A percentile compares a stretch with the other conserved stretches of the same genome.
Conservation (phyloP, 2,888 invertebrate genomes). For the Papilio elwesi region DNA sequence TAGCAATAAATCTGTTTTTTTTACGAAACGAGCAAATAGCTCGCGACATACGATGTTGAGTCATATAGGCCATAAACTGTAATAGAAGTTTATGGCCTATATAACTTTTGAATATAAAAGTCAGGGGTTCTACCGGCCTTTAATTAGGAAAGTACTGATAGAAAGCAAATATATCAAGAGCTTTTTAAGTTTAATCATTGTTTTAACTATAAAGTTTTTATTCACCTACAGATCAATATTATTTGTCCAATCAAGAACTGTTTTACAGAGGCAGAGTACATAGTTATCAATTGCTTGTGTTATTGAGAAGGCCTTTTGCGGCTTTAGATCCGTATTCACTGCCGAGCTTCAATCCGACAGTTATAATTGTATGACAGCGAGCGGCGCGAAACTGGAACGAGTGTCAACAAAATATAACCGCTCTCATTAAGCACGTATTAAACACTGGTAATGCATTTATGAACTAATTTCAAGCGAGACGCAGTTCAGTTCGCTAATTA, state of each 20-base stretch:
- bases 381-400: constrained; percentile 42
- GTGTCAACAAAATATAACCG: constrained; percentile 68
- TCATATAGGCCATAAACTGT: too few relatives aligned
- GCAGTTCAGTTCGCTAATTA: constrained; percentile 69
- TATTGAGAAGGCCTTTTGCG: background rate
- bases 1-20: too few relatives aligned
- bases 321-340: background rate
- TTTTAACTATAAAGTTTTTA: too few relatives aligned
- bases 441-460: constrained; percentile 59
- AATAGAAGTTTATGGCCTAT: too few relatives aligned
- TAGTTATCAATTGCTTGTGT: background rate
- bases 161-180: too few relatives aligned
- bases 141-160: too few relatives aligned
- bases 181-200: too few relatives aligned
- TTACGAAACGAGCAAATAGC: too few relatives aligned
- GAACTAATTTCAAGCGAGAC: constrained; percentile 58
- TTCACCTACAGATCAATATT: too few relatives aligned
- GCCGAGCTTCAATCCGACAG: constrained; percentile 28
- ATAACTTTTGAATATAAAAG: too few relatives aligned
- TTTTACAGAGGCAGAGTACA: background rate
- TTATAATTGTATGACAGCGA: constrained; percentile 32
- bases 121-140: too few relatives aligned
- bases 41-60: too few relatives aligned
- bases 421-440: constrained; percentile 66
- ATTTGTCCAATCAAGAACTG: background rate